Evolutionary conservation across 2,888 invertebrate genomes (phyloP).

Genomic region (Phragmatobia fuliginosa): DNA sequence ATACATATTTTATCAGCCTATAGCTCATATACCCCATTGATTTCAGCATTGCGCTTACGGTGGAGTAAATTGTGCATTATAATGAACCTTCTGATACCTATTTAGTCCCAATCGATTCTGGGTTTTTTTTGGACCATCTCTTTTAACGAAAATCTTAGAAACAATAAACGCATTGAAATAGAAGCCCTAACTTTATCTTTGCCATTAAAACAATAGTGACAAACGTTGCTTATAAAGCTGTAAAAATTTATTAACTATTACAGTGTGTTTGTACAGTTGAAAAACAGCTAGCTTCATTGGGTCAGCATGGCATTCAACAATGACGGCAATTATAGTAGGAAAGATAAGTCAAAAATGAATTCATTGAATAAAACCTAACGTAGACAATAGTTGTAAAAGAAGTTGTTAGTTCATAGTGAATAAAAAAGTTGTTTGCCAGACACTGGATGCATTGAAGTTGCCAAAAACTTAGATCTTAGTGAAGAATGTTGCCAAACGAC

Average conservation of each 20-base stretch:
- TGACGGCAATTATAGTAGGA: not conserved
- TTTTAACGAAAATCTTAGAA: not conserved
- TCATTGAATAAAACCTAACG: not conserved
- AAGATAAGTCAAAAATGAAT: not conserved
- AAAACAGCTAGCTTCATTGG: not conserved
- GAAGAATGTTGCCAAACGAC: conserved; percentile 22
- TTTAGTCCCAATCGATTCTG: too few relatives aligned
- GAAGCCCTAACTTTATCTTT: too few relatives aligned
- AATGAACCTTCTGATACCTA: too few relatives aligned
- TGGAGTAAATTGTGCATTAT: too few relatives aligned
- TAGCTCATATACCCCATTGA: too few relatives aligned
- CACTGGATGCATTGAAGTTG: conserved; percentile 1
- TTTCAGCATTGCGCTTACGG: too few relatives aligned
- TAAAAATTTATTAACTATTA: not conserved
- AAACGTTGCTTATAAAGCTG: not conserved
- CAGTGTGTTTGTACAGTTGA: not conserved
- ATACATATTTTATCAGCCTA: too few relatives aligned
- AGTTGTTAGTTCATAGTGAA: not conserved
- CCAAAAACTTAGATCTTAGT: conserved; percentile 7
- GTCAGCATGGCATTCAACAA: not conserved
- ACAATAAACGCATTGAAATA: not conserved
- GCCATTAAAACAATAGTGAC: not conserved
- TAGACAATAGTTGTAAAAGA: not conserved
- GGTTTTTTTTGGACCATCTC: too few relatives aligned
- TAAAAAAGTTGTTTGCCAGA: not conserved